Evolutionary conservation across 2,113 vertebrate species (phyloP).

Genomic region (Megaceryle maxima): DNA sequence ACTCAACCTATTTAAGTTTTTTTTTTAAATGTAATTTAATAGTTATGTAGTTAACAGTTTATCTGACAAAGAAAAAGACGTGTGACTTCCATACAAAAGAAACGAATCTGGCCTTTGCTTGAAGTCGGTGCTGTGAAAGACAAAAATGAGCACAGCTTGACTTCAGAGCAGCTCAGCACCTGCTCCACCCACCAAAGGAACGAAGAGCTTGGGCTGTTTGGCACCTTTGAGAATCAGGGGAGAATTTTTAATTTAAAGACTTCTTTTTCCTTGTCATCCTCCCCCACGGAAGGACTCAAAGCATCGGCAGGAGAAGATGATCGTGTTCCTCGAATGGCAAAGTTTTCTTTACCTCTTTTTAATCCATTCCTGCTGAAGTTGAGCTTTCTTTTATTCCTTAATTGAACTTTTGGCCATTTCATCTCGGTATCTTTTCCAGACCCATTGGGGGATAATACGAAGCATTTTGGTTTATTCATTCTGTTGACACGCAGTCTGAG

Average conservation of each 20-base stretch:
- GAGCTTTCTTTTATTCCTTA: slow-evolving; percentile 24
- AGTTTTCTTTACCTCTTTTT: slow-evolving; percentile 40
- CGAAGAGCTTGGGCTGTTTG: slow-evolving; percentile 40
- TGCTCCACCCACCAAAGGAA: slow-evolving; percentile 60
- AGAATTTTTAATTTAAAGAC: slow-evolving; percentile 67
- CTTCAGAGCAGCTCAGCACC: slow-evolving; percentile 52
- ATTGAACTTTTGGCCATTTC: slow-evolving; percentile 36
- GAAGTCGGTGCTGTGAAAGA: slow-evolving; percentile 18
- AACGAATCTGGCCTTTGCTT: slow-evolving; percentile 30
- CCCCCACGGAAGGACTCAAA: slow-evolving; percentile 52
- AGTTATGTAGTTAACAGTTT: background rate
- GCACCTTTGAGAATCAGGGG: slow-evolving; percentile 58
- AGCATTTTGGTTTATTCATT: slow-evolving; percentile 38
- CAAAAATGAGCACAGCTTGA: slow-evolving; percentile 64
- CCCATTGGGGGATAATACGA: background rate
- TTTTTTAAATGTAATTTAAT: background rate
- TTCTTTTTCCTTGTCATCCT: slow-evolving; percentile 51
- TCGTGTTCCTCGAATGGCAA: slow-evolving; percentile 20
- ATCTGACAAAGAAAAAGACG: slow-evolving; percentile 9
- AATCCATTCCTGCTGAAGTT: slow-evolving; percentile 23
- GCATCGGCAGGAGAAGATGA: slow-evolving; percentile 37
- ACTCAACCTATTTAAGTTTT: background rate
- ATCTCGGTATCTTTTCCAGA: background rate
- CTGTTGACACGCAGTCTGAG: background rate
- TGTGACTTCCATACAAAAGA: slow-evolving; percentile 31